Evolutionary conservation across 2,797 vertebrate genomes (phyloP).

Genomic region (Poeciliopsis gracilis): DNA sequence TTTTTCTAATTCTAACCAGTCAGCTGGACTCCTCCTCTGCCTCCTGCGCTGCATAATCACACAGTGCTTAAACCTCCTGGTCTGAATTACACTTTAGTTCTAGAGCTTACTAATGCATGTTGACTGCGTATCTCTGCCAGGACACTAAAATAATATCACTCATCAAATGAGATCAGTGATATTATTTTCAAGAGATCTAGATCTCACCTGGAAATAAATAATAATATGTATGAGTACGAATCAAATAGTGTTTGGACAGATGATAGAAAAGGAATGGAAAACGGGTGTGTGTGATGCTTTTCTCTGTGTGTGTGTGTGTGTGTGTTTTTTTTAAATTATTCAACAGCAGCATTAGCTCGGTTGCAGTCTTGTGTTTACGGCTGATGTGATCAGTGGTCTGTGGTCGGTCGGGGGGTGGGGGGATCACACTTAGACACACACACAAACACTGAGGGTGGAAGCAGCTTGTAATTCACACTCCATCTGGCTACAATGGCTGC

Average conservation of each 20-base stretch:
- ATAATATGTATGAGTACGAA: background rate
- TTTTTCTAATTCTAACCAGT: conserved; percentile 41
- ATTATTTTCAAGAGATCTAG: too few relatives aligned
- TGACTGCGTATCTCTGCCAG: background rate
- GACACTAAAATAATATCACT: conserved; percentile 5
- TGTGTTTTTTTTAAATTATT: conserved; percentile 74
- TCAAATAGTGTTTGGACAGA: conserved; percentile 31
- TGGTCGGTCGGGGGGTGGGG: conserved; percentile 47
- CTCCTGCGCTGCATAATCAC: conserved; percentile 31
- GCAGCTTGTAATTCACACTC: conserved; percentile 14
- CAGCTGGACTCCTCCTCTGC: conserved; percentile 53
- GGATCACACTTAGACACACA: conserved; percentile 18
- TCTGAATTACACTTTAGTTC: conserved; percentile 29
- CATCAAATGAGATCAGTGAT: background rate
- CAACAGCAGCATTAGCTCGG: conserved; percentile 72
- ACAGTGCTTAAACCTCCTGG: conserved; percentile 18
- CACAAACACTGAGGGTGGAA: conserved; percentile 16
- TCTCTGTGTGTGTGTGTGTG: conserved; percentile 23
- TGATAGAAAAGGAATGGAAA: conserved; percentile 27
- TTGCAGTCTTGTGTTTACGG: conserved; percentile 56
- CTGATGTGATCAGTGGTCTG: conserved; percentile 72
- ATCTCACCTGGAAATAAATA: too few relatives aligned
- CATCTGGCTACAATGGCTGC: conserved; percentile 10
- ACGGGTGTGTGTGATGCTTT: conserved; percentile 13
- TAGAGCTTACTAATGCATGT: background rate